A percentile compares a stretch with the other conserved stretches of the same genome.
Evolutionary conservation across 1,140 invertebrate genomes (phyloP).

Genomic region (Zaprionus tsacasi): DNA sequence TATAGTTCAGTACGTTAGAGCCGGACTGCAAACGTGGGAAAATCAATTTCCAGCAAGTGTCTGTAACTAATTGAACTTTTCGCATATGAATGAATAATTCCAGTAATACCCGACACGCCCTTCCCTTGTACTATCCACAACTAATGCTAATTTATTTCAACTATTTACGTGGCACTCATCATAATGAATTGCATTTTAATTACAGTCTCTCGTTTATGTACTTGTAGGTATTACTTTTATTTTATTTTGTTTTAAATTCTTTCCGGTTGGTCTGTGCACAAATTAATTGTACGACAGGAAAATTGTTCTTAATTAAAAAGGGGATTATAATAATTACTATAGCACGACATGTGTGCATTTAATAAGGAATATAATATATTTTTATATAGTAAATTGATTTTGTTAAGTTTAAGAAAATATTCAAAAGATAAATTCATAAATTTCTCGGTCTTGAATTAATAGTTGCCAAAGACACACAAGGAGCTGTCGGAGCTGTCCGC

Average conservation of each 20-base stretch:
- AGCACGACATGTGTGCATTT: neutral
- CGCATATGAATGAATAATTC: conserved; percentile 56
- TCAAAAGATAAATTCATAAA: no score
- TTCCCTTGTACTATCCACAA: conserved; percentile 15
- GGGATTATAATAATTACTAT: neutral
- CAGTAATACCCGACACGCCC: conserved; percentile 12
- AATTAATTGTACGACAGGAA: conserved; percentile 30
- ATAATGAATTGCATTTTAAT: conserved; percentile 70
- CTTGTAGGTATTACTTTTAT: neutral
- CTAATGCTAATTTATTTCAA: conserved; percentile 28
- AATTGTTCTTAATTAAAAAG: conserved; percentile 7
- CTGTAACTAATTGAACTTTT: conserved; percentile 66
- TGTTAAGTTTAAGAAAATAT: neutral
- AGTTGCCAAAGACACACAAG: no score
- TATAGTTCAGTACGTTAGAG: conserved; percentile 13
- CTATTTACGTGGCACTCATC: conserved; percentile 53
- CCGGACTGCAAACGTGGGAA: conserved; percentile 61
- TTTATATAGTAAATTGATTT: neutral
- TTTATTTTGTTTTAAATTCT: conserved; percentile 52
- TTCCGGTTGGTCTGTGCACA: conserved; percentile 55
- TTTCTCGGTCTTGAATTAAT: no score
- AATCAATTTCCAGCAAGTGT: conserved; percentile 42
- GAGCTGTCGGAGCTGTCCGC: no score
- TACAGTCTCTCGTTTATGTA: conserved; percentile 39
- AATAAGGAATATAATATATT: neutral